Base-by-base conservation (phyloP, 2,888 invertebrate genomes). In the Dryadula phaetusa region DNA sequence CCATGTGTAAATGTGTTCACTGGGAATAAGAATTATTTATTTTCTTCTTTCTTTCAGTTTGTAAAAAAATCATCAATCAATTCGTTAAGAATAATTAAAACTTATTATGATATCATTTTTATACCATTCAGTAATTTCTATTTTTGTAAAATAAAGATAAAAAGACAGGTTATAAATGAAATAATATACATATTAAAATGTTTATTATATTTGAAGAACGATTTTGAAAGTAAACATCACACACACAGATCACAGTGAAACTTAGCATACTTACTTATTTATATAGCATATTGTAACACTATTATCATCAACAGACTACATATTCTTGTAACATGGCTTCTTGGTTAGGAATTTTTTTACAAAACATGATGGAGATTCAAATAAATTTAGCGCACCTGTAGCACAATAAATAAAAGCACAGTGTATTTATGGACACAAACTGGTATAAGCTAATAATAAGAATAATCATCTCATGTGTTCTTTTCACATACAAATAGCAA, bases 221-320 rank as follows among this genome's bases (percentile, higher is more conserved):
- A n/a, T n/a, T n/a, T 49, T 16, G 8, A 28, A n/a, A 49, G 28
- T 49, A 28, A 52, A 52, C 28, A 52, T 52, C 28, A n/a, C n/a
- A n/a, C n/a, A n/a, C n/a, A n/a, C n/a, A n/a, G n/a, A n/a, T n/a
- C n/a, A 52, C 52, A 52, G 52, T 0, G 16, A 52, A 52, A 28
- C 28, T 49, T 22, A 28, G 28, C 52, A 16, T 52, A 28, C 3
- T 28, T 52, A 16, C 3, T n/a, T 16, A 52, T 28, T 16, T 16
- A 52, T 28, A 4, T 12, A 32, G 16, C 5, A 28, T 28, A 52
- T 52, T 28, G n/a, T 28, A 28, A 8, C 28, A 52, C 16, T 52
- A 28, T 52, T 52, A 28, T 10, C n/a, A 3, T n/a, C 16, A 49
- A 28, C 28, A 49, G n/a, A 28, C 3, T 16, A 28, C 0, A 49